A percentile compares a stretch with the other conserved stretches of the same genome.
phyloP scores from a whole-genome alignment of 2,113 vertebrate genomes.

The Rhizomys pruinosus region DNA sequence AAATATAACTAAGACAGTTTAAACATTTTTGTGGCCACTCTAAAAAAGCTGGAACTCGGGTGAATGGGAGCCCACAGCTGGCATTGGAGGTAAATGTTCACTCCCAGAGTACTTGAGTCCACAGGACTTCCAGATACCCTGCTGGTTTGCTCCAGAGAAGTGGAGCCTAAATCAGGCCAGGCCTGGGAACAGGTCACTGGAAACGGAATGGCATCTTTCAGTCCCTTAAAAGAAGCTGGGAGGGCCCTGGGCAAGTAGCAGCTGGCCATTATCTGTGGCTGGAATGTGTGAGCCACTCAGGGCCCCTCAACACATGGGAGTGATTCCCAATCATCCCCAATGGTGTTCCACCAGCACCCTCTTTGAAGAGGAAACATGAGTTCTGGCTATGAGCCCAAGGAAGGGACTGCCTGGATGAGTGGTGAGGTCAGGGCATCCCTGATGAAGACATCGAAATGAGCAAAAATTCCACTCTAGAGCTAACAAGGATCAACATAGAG shows the following conservation, averaged over 20 bases:
- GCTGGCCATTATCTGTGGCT: neutral
- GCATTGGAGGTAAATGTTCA: neutral
- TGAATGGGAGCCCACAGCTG: neutral
- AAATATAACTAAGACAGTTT: neutral
- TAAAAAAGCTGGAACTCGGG: neutral
- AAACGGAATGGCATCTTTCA: neutral
- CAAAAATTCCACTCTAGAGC: neutral
- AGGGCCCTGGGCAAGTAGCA: neutral
- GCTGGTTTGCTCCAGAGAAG: accelerated
- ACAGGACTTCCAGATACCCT: neutral
- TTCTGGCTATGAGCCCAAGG: neutral
- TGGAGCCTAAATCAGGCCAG: neutral
- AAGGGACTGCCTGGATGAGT: neutral
- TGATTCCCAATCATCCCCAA: neutral
- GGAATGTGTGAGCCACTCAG: neutral
- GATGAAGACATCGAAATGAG: neutral
- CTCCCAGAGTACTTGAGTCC: neutral
- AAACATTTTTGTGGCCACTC: neutral
- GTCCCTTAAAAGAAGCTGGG: neutral
- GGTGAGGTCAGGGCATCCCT: neutral
- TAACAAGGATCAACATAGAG: neutral
- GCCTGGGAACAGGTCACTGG: neutral
- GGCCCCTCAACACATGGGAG: too few relatives aligned
- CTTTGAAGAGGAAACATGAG: neutral
- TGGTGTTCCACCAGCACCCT: too few relatives aligned